Evolutionary conservation across 2,113 vertebrate genomes (phyloP).

Genomic region (Oxyruncus cristatus): DNA sequence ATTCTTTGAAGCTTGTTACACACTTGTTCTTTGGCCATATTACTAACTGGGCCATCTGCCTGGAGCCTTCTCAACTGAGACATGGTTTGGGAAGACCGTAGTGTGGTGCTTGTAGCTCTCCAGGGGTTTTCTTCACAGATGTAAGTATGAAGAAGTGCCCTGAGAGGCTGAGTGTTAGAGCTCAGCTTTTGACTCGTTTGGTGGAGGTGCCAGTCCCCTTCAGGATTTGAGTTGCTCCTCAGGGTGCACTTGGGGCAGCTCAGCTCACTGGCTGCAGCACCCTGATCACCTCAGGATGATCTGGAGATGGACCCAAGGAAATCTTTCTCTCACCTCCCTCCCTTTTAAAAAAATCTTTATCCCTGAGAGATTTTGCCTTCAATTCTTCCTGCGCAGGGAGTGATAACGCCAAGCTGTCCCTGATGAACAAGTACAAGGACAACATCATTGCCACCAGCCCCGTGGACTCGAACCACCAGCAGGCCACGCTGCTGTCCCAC

Average conservation of each 20-base stretch:
- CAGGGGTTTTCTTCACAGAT: not conserved
- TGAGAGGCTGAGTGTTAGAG: not conserved
- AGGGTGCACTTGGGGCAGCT: not conserved
- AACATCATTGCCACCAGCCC: constrained; percentile 97
- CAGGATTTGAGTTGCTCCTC: not conserved
- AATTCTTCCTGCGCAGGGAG: constrained; percentile 79
- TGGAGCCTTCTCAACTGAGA: not conserved
- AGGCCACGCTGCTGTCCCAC: constrained; percentile 92
- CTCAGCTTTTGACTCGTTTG: not conserved
- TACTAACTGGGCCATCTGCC: not conserved
- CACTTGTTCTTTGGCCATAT: not conserved
- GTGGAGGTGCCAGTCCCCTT: not conserved
- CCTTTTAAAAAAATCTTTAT: not conserved
- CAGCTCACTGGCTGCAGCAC: not conserved
- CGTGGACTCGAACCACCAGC: constrained; percentile 93
- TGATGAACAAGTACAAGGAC: constrained; percentile 99
- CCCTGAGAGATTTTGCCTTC: constrained; percentile 39
- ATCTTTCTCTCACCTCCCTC: not conserved
- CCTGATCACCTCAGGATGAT: not conserved
- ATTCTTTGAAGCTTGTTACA: not conserved
- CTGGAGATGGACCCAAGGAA: not conserved
- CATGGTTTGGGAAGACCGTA: not conserved
- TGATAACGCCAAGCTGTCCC: constrained; percentile 93
- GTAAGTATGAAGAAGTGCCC: not conserved
- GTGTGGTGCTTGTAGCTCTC: not conserved